phyloP scores from a whole-genome alignment of 2,113 vertebrate genomes.

The Microcebus ravelobensis region DNA sequence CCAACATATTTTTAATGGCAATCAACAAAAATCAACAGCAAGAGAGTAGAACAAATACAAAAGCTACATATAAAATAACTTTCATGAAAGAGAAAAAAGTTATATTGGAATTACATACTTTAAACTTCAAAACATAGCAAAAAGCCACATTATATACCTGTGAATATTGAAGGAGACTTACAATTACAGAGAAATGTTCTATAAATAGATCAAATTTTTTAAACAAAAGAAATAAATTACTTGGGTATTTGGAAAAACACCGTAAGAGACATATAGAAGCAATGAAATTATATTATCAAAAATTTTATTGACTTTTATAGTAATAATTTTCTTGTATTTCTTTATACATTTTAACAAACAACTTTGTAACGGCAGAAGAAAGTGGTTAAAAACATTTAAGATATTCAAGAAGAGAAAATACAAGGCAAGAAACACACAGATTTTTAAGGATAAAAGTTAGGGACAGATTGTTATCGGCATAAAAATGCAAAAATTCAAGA shows the following conservation, averaged over 20 bases:
- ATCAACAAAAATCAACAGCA: not conserved
- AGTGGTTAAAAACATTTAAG: not conserved
- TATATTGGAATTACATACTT: not conserved
- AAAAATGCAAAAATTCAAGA: not conserved
- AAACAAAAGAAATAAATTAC: not conserved
- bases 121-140: not conserved
- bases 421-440: not conserved
- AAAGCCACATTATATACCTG: not conserved
- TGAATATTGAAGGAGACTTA: not conserved
- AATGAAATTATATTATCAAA: no score
- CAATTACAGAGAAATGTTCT: not conserved
- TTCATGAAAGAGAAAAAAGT: not conserved
- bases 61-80: not conserved
- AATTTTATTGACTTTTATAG: not conserved
- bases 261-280: not conserved
- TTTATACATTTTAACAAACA: not conserved
- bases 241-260: not conserved
- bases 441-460: not conserved
- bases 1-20: not conserved
- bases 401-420: not conserved
- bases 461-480: not conserved
- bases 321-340: not conserved
- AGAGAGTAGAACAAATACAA: not conserved
- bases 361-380: not conserved
- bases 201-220: not conserved